These are phyloP conservation scores for Cylloceria caligata DNA, from an alignment of 2,888 invertebrate species.

Conservation along the genomic window DNA sequence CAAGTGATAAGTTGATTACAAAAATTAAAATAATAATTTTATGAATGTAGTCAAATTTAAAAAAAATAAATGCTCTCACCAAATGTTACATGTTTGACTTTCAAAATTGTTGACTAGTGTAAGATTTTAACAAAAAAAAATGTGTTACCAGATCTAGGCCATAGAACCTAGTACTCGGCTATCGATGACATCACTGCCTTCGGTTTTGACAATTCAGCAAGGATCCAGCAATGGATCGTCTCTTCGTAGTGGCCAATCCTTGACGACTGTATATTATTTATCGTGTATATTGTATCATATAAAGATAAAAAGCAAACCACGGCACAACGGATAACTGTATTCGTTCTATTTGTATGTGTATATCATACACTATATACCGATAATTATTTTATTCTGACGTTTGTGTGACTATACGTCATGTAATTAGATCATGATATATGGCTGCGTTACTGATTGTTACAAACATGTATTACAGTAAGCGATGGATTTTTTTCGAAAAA, in stretches of 20 bases:
- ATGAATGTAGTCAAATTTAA: too few species aligned
- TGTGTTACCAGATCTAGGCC: conserved; percentile 66
- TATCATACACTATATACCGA: conserved; percentile 31
- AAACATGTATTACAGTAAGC: conserved; percentile 22
- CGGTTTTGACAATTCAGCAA: conserved; percentile 77
- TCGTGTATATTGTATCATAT: conserved; percentile 82
- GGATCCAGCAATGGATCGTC: conserved; percentile 82
- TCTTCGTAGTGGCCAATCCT: conserved; percentile 83
- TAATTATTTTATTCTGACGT: conserved; percentile 54
- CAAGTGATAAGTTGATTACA: too few species aligned
- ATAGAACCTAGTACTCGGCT: conserved; percentile 37
- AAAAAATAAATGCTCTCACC: too few species aligned
- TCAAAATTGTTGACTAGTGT: too few species aligned
- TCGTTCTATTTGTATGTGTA: conserved; percentile 66
- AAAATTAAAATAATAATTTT: too few species aligned
- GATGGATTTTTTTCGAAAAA: conserved; percentile 2
- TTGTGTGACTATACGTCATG: conserved; percentile 57
- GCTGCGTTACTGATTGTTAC: conserved; percentile 50
- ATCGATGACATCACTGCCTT: conserved; percentile 30
- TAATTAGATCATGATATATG: conserved; percentile 40
- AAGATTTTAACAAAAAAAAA: too few species aligned
- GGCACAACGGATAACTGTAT: conserved; percentile 58
- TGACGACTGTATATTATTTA: conserved; percentile 82
- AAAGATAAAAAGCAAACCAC: conserved; percentile 68
- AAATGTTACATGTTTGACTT: too few species aligned